Percentiles rank a stretch among this genome's conserved stretches.
Evolutionary conservation across 2,888 invertebrate species (phyloP).

Genomic region (Monoplex corrugatus): DNA sequence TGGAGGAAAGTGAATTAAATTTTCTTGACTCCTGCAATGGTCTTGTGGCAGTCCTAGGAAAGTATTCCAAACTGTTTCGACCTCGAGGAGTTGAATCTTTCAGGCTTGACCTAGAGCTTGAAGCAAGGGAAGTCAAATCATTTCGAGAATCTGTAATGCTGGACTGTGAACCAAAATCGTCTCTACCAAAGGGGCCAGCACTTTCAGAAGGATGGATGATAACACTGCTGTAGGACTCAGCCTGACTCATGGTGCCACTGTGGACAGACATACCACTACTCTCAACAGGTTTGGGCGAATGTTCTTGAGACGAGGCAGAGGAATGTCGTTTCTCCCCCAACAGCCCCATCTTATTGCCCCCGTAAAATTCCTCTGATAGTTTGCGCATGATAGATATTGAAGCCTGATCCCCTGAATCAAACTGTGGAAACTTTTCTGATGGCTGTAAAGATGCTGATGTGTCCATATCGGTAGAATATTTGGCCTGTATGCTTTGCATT

Average conservation of each 20-base stretch:
- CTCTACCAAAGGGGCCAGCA: constrained; percentile 69
- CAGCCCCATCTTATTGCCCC: constrained; percentile 60
- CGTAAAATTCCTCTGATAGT: constrained; percentile 76
- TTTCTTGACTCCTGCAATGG: constrained; percentile 43
- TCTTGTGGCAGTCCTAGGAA: constrained; percentile 38
- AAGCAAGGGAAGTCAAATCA: constrained; percentile 59
- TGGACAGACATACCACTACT: constrained; percentile 25
- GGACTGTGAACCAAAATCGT: constrained; percentile 69
- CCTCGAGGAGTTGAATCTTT: constrained; percentile 51
- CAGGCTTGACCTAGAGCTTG: constrained; percentile 42
- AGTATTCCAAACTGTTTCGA: constrained; percentile 67
- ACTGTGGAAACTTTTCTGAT: not conserved
- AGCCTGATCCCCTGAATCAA: constrained; percentile 61
- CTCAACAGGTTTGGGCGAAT: constrained; percentile 50
- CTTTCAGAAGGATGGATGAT: constrained; percentile 72
- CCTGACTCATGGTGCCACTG: constrained; percentile 69
- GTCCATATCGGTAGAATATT: constrained; percentile 59
- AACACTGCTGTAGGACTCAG: constrained; percentile 75
- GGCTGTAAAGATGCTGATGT: constrained; percentile 13
- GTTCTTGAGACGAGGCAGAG: constrained; percentile 66
- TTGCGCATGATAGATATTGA: constrained; percentile 76
- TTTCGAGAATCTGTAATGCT: constrained; percentile 63
- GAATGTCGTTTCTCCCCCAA: constrained; percentile 54
- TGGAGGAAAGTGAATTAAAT: constrained; percentile 32
- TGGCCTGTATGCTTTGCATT: constrained; percentile 58